A percentile compares a stretch with the other conserved stretches of the same genome.
Conservation (phyloP, 2,797 vertebrate genomes). For the Enteromius unitaeniatus region DNA sequence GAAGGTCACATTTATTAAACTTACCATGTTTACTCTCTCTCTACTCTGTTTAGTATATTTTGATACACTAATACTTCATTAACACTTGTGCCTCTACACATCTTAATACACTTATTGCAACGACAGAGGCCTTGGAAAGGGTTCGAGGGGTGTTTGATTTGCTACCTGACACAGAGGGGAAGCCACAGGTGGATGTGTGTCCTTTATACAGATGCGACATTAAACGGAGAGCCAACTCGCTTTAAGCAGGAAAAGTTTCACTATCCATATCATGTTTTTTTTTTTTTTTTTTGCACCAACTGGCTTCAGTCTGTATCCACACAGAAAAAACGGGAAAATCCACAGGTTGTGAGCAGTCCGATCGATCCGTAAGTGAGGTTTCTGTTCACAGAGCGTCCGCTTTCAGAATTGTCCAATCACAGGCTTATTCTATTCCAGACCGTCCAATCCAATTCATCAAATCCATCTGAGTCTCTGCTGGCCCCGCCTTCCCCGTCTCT, state of each 20-base stretch:
- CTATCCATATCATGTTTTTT: constrained; percentile 32
- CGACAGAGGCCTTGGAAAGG: constrained; percentile 72
- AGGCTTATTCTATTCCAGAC: constrained; percentile 62
- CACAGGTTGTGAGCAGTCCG: constrained; percentile 2
- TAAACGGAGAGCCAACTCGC: constrained; percentile 64
- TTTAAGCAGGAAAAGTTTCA: constrained; percentile 53
- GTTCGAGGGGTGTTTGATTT: not conserved
- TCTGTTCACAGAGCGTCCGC: constrained; percentile 9
- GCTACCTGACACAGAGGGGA: constrained; percentile 47
- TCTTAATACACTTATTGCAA: constrained; percentile 83
- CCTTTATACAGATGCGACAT: constrained; percentile 72
- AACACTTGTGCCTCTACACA: constrained; percentile 80
- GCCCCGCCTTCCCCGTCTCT: constrained; percentile 56
- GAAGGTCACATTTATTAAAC: constrained; percentile 76
- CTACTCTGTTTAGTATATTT: constrained; percentile 67
- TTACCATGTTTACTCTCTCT: constrained; percentile 68
- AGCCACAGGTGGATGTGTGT: constrained; percentile 38
- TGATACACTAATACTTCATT: constrained; percentile 71
- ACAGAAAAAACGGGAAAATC: not conserved
- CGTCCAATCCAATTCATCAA: constrained; percentile 61
- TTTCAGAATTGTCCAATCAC: constrained; percentile 41
- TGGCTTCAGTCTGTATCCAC: constrained; percentile 20
- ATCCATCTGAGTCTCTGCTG: constrained; percentile 60
- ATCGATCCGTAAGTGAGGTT: not conserved
- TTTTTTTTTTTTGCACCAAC: not conserved